Conservation (phyloP, 2,797 vertebrate genomes). For the Halcyon badia region DNA sequence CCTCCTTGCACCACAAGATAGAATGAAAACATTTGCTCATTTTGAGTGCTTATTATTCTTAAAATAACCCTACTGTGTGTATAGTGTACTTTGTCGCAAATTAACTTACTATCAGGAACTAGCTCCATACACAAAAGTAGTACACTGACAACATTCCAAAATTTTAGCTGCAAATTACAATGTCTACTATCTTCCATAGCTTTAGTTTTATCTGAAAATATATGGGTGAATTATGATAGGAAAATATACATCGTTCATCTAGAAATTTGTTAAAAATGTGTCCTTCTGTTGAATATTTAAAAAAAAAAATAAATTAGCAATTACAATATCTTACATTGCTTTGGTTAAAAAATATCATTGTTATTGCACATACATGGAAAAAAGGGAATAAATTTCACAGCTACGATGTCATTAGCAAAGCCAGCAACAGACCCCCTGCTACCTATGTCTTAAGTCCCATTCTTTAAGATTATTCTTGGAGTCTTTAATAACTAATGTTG, state of each 20-base stretch:
- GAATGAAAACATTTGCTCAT: neutral
- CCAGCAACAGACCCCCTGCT: neutral
- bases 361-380: neutral
- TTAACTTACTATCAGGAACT: neutral
- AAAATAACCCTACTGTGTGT: neutral
- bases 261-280: neutral
- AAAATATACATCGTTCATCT: neutral
- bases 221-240: neutral
- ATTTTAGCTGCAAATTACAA: neutral
- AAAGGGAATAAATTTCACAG: neutral
- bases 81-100: neutral
- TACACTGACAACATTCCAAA: neutral
- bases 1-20: neutral
- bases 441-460: neutral
- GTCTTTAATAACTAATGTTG: neutral
- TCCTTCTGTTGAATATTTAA: neutral
- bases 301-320: neutral
- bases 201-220: neutral
- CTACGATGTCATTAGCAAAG: neutral
- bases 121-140: neutral
- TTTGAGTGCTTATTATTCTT: neutral
- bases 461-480: neutral
- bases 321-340: neutral
- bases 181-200: neutral
- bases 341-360: neutral